Conservation (phyloP, 1,140 invertebrate genomes). For the Drosophila hydei region DNA sequence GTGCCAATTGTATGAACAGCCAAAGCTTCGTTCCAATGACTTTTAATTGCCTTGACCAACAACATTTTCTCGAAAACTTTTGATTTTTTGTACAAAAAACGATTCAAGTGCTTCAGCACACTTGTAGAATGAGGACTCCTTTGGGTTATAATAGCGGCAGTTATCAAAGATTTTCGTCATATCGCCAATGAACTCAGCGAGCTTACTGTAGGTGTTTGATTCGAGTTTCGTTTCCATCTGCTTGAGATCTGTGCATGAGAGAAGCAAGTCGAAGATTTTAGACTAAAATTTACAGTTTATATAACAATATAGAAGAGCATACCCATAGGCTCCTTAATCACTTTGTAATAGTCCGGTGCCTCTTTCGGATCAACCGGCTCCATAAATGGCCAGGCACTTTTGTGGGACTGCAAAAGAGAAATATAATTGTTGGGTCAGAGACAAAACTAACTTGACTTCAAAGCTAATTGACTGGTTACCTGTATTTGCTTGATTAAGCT, state of each 20-base stretch:
- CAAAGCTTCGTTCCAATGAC: too few relatives aligned
- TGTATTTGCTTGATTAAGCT: constrained; percentile 96
- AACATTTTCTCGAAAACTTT: constrained; percentile 91
- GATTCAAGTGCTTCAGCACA: constrained; percentile 97
- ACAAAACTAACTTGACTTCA: not conserved
- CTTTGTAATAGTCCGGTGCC: constrained; percentile 98
- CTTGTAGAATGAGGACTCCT: constrained; percentile 97
- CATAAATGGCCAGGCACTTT: constrained; percentile 98
- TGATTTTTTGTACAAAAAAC: constrained; percentile 97
- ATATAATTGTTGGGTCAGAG: not conserved
- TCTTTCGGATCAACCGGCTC: constrained; percentile 97
- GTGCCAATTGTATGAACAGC: constrained; percentile 10
- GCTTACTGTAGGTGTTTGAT: constrained; percentile 91
- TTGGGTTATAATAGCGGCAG: constrained; percentile 98
- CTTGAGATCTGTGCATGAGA: constrained; percentile 91
- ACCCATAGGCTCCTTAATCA: constrained; percentile 99
- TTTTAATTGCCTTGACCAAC: constrained; percentile 68
- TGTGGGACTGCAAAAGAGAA: constrained; percentile 87
- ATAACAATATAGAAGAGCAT: constrained; percentile 76
- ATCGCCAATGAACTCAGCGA: constrained; percentile 98
- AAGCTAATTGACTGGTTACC: constrained; percentile 84
- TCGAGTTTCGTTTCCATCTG: constrained; percentile 95
- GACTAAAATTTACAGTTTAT: not conserved
- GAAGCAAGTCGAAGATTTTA: not conserved
- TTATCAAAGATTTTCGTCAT: constrained; percentile 99